Conservation (phyloP, 2,888 invertebrate genomes). For the Polyommatus iphigenia region DNA sequence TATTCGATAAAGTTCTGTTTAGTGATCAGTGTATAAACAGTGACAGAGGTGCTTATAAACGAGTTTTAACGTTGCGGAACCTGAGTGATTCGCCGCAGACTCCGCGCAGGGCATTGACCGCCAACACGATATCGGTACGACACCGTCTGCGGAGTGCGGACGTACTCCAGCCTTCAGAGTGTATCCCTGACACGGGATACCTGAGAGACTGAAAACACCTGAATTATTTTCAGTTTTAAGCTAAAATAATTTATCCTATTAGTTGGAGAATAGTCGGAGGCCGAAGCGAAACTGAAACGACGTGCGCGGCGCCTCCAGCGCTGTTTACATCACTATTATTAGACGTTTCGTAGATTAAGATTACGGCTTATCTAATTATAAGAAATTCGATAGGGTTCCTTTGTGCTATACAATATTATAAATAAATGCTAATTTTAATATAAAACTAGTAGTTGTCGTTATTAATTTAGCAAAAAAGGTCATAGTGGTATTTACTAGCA, state of each 20-base stretch:
- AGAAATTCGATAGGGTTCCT: conserved; percentile 38
- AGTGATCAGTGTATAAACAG: conserved; percentile 32
- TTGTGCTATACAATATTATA: neutral
- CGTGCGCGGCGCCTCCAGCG: conserved; percentile 35
- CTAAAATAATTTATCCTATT: neutral
- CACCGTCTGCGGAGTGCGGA: conserved; percentile 31
- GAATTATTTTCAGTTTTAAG: conserved; percentile 15
- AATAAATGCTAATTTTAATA: neutral
- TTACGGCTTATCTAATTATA: conserved; percentile 42
- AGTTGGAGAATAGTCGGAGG: neutral
- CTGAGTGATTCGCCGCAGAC: conserved; percentile 37
- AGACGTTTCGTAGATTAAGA: conserved; percentile 29
- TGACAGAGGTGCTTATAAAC: conserved; percentile 33
- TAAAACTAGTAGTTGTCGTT: neutral
- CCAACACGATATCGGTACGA: conserved; percentile 50
- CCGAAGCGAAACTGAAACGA: neutral
- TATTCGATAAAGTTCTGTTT: neutral
- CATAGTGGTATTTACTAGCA: neutral
- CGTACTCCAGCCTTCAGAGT: neutral
- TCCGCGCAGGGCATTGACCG: conserved; percentile 58
- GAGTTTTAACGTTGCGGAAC: conserved; percentile 27
- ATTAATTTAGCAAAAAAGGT: neutral
- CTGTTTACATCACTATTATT: conserved; percentile 29
- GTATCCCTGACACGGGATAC: neutral
- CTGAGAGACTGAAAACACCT: neutral